Percentiles rank a stretch among this genome's conserved stretches.
phyloP scores from a whole-genome alignment of 2,797 vertebrate species.

The Graptemys geographica region DNA sequence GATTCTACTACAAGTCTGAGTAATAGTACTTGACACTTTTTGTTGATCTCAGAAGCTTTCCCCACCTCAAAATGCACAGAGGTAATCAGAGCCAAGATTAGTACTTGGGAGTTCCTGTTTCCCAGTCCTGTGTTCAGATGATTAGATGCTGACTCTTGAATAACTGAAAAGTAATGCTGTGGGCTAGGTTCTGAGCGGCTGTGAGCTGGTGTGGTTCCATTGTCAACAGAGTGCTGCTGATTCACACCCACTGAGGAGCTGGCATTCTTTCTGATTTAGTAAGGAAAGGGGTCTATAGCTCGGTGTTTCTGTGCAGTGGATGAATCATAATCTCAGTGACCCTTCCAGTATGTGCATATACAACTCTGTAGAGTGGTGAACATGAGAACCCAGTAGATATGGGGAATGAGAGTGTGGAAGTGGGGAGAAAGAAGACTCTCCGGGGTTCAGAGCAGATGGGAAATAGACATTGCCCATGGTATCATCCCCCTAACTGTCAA shows the following conservation, averaged over 20 bases:
- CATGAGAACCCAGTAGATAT: background rate
- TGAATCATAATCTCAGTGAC: background rate
- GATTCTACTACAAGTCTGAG: background rate
- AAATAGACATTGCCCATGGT: background rate
- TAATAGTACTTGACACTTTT: background rate
- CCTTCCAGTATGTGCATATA: background rate
- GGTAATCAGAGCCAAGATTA: background rate
- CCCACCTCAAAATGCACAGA: background rate
- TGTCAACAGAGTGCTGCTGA: background rate
- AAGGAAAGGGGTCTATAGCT: background rate
- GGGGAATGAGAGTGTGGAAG: background rate
- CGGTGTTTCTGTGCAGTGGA: background rate
- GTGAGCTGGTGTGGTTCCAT: background rate
- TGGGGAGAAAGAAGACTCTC: background rate
- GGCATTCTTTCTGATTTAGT: background rate
- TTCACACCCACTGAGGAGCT: background rate
- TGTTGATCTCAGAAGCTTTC: background rate
- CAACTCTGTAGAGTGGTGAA: background rate
- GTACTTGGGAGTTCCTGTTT: background rate
- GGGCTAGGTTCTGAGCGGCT: background rate
- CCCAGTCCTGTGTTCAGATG: background rate
- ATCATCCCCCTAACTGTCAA: background rate
- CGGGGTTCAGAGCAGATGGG: background rate
- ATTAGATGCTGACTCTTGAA: background rate
- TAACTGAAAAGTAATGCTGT: background rate